Base-by-base conservation (phyloP, 2,888 invertebrate species). In the Phaonia tiefii region DNA sequence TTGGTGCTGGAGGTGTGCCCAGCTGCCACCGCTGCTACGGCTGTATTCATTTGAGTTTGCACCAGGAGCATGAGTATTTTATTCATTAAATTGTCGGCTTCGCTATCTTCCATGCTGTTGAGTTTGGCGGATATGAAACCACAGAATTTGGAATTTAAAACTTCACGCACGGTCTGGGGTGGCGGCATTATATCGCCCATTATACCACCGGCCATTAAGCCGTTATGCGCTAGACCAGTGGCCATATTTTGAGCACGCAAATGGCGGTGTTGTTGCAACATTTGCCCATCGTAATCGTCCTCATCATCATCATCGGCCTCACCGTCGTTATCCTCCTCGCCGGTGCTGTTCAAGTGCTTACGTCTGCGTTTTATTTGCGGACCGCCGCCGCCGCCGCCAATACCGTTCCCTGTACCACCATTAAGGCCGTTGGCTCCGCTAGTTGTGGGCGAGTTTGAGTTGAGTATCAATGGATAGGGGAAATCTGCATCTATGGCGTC, bases 41-140 rank as follows among this genome's bases (percentile, higher is more conserved):
- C n/a, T 63, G 75, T 20, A 69, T 73, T 63, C 80, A 77, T 82
- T 74, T 89, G 89, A 73, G 89, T 86, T 78, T 89, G 89, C 42
- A 89, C 89, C 39, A 89, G 85, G 37, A 89, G 81, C 84, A 89
- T 84, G 25, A 89, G 85, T 44, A 89, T 89, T 82, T 88, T 87
- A 78, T 90, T 89, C 90, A 89, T 89, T 37, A 89, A 86, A 85
- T 90, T 90, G 58, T 89, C 89, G 37, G 89, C 89, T 77, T 89
- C 89, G 4, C 87, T 85, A 51, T 90, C 89, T 67, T 89, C 89
- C 90, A 89, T 86, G 79, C 90, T 90, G 56, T 89, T 89, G 72
- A 89, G 80, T 76, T 89, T 89, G 73, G 89, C 89, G 74, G 89
- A 88, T 37, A 89, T 90, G 80, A 89, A 89, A 37, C 89, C 90